phyloP scores from a whole-genome alignment of 2,113 vertebrate species.

The Sylvia atricapilla region DNA sequence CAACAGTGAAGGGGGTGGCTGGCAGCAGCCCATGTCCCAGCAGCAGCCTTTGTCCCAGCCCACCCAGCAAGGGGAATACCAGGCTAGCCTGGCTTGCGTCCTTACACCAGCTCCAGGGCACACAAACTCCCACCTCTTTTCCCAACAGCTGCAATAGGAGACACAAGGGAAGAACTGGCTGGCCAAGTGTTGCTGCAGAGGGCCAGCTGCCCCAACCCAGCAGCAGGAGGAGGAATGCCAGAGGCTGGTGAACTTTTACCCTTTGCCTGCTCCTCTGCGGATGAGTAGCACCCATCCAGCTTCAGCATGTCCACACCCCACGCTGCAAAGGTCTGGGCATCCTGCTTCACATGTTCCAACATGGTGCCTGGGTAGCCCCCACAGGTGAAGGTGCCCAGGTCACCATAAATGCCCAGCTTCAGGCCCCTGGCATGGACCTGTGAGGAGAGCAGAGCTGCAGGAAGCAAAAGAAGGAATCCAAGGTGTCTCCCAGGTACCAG shows the following conservation, averaged over 20 bases:
- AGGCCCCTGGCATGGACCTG: conserved; percentile 86
- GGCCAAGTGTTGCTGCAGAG: rapidly evolving
- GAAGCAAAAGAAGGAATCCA: neutral
- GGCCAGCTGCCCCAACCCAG: neutral
- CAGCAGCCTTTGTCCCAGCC: neutral
- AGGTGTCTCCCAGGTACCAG: neutral
- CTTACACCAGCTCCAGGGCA: neutral
- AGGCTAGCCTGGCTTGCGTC: neutral
- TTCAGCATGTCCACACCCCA: conserved; percentile 98
- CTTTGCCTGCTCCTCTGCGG: conserved; percentile 64
- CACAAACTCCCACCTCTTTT: neutral
- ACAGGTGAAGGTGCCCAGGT: conserved; percentile 88
- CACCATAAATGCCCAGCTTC: conserved; percentile 90
- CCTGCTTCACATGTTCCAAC: conserved; percentile 76
- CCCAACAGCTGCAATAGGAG: neutral
- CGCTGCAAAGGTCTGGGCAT: conserved; percentile 85
- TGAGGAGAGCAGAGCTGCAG: neutral
- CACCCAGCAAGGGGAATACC: neutral
- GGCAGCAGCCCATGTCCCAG: neutral
- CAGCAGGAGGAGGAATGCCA: neutral
- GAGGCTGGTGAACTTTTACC: conserved; percentile 65
- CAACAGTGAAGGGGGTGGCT: neutral
- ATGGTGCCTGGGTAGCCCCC: conserved; percentile 87
- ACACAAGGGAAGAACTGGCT: neutral
- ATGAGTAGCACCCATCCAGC: conserved; percentile 90